These are phyloP conservation scores for Theretra japonica DNA, from an alignment of 2,888 invertebrate species.

Conservation along the genomic window DNA sequence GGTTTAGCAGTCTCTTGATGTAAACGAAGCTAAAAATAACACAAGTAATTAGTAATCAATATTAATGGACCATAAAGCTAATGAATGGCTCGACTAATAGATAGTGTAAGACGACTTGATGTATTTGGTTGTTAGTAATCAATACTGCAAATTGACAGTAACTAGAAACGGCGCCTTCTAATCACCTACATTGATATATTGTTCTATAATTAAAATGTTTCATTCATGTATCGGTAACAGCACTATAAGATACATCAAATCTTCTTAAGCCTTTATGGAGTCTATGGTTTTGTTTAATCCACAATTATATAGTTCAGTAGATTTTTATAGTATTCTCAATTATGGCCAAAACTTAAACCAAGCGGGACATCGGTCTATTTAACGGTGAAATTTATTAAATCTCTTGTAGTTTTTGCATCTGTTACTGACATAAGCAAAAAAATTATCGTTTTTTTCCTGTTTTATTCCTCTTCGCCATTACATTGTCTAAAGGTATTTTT, in stretches of 20 bases:
- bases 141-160: neutral
- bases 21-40: too few species aligned
- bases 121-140: conserved; percentile 1
- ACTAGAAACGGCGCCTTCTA: neutral
- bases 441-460: conserved; percentile 1
- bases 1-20: too few species aligned
- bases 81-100: neutral
- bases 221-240: too few species aligned
- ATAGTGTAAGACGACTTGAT: neutral
- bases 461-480: neutral
- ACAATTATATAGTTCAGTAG: neutral
- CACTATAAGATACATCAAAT: too few species aligned
- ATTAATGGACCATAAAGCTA: conserved; percentile 2
- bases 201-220: too few species aligned
- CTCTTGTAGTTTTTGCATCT: conserved; percentile 12
- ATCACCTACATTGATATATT: neutral
- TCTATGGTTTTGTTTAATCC: too few species aligned
- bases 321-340: neutral
- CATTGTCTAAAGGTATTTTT: neutral
- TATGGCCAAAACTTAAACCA: neutral
- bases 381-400: conserved; percentile 22
- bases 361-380: conserved; percentile 22
- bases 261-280: too few species aligned
- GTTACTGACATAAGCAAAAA: conserved; percentile 8
- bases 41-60: neutral